These are phyloP conservation scores for Hycleus cichorii DNA, from an alignment of 1,140 invertebrate species.

Conservation along the genomic window DNA sequence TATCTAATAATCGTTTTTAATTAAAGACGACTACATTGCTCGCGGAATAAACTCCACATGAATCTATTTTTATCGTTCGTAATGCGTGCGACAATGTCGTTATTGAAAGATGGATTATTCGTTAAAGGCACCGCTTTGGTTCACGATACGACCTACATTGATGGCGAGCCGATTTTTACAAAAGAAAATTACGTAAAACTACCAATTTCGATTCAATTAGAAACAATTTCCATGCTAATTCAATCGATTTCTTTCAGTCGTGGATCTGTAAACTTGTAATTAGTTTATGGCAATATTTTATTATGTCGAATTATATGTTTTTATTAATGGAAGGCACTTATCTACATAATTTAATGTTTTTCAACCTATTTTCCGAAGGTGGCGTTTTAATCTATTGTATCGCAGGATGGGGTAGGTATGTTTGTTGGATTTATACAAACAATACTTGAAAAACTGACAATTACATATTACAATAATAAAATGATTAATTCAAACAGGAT, in stretches of 20 bases:
- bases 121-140: slow-evolving; percentile 48
- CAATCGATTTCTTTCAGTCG: slow-evolving; percentile 47
- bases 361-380: slow-evolving; percentile 64
- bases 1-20: neutral
- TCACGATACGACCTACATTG: slow-evolving; percentile 27
- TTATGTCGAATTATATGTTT: slow-evolving; percentile 73
- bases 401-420: slow-evolving; percentile 58
- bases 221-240: slow-evolving; percentile 39
- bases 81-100: slow-evolving; percentile 51
- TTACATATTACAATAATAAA: no score
- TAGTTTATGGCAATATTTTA: slow-evolving; percentile 62
- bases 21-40: slow-evolving; percentile 55
- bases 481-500: neutral
- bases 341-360: slow-evolving; percentile 69
- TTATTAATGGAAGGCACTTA: slow-evolving; percentile 78
- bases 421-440: no score
- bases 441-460: no score
- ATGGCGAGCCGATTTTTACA: slow-evolving; percentile 28
- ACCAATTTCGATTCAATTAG: slow-evolving; percentile 40
- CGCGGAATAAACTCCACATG: slow-evolving; percentile 61
- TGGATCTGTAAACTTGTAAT: slow-evolving; percentile 67
- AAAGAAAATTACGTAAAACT: slow-evolving; percentile 49
- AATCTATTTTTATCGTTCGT: slow-evolving; percentile 63
- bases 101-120: slow-evolving; percentile 53
- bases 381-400: slow-evolving; percentile 60